Evolutionary conservation across 1,140 invertebrate species (phyloP).

Genomic region (Neodiprion lecontei): DNA sequence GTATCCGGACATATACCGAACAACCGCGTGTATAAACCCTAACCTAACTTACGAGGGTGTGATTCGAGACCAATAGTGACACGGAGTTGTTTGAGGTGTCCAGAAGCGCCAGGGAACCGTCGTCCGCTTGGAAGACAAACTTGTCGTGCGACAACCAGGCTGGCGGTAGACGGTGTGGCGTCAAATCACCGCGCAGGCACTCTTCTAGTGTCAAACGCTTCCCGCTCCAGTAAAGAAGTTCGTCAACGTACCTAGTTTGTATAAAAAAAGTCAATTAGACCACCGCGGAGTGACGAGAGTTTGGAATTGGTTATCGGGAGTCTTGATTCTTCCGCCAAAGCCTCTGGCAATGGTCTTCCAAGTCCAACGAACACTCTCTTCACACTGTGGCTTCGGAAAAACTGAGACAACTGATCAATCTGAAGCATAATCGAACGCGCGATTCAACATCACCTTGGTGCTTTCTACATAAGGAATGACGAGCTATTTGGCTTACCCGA

Average conservation of each 20-base stretch:
- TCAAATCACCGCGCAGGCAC: slow-evolving; percentile 78
- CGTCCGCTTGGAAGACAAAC: slow-evolving; percentile 84
- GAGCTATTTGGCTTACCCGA: slow-evolving; percentile 67
- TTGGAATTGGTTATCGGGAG: too few relatives aligned
- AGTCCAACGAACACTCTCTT: too few relatives aligned
- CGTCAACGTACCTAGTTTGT: slow-evolving; percentile 78
- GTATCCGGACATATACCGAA: background rate
- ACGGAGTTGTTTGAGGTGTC: slow-evolving; percentile 78
- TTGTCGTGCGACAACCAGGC: slow-evolving; percentile 80
- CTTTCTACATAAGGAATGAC: too few relatives aligned
- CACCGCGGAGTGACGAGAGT: too few relatives aligned
- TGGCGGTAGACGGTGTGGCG: slow-evolving; percentile 74
- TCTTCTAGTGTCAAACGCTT: slow-evolving; percentile 81
- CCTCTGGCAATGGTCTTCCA: too few relatives aligned
- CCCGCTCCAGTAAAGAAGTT: slow-evolving; percentile 84
- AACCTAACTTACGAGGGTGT: slow-evolving; percentile 74
- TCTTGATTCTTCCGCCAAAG: too few relatives aligned
- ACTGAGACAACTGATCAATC: too few relatives aligned
- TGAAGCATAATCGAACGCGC: too few relatives aligned
- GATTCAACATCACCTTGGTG: too few relatives aligned
- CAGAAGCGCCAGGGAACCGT: slow-evolving; percentile 78
- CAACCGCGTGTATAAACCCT: too few relatives aligned
- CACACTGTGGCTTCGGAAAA: too few relatives aligned
- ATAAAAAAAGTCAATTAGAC: slow-evolving; percentile 2
- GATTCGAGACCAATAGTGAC: slow-evolving; percentile 80